Evolutionary conservation across 2,888 invertebrate genomes (phyloP).

Genomic region (Sturmia bella): DNA sequence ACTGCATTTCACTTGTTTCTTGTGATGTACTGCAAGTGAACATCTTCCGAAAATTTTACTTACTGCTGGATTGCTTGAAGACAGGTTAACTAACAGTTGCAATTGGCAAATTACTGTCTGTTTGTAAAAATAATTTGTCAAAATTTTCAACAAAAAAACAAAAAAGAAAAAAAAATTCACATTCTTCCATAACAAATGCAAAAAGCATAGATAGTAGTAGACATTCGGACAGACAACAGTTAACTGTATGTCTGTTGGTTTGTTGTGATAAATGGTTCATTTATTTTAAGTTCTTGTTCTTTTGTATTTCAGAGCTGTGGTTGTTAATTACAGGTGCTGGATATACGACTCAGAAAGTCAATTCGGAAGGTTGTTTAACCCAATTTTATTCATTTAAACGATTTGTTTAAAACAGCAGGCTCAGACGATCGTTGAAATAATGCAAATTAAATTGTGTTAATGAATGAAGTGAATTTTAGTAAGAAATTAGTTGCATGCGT

Average conservation of each 20-base stretch:
- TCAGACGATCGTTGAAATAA: not conserved
- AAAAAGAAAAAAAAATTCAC: slow-evolving; percentile 14
- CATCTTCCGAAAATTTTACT: slow-evolving; percentile 8
- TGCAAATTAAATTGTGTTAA: slow-evolving; percentile 48
- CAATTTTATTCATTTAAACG: slow-evolving; percentile 25
- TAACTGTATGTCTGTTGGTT: slow-evolving; percentile 26
- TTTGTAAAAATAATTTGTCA: slow-evolving; percentile 70
- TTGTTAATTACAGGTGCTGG: slow-evolving; percentile 62
- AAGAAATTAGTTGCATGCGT: not conserved
- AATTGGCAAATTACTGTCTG: slow-evolving; percentile 70
- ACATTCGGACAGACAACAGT: slow-evolving; percentile 3
- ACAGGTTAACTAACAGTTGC: slow-evolving; percentile 69
- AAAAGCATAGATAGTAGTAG: slow-evolving; percentile 14
- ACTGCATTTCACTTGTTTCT: slow-evolving; percentile 41
- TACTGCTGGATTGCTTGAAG: slow-evolving; percentile 42
- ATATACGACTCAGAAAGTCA: slow-evolving; percentile 41
- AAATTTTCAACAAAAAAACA: slow-evolving; percentile 45
- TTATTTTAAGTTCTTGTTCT: slow-evolving; percentile 46
- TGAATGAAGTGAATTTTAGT: slow-evolving; percentile 44
- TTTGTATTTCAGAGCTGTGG: slow-evolving; percentile 19
- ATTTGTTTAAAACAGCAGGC: slow-evolving; percentile 65
- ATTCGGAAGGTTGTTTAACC: slow-evolving; percentile 49
- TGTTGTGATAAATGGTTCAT: slow-evolving; percentile 66
- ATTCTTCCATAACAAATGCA: slow-evolving; percentile 38
- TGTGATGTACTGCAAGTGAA: slow-evolving; percentile 29